Percentiles rank a stretch among this genome's conserved stretches.
These are phyloP conservation scores for Lydus trimaculatus DNA, from an alignment of 2,888 invertebrate genomes.

Conservation along the genomic window DNA sequence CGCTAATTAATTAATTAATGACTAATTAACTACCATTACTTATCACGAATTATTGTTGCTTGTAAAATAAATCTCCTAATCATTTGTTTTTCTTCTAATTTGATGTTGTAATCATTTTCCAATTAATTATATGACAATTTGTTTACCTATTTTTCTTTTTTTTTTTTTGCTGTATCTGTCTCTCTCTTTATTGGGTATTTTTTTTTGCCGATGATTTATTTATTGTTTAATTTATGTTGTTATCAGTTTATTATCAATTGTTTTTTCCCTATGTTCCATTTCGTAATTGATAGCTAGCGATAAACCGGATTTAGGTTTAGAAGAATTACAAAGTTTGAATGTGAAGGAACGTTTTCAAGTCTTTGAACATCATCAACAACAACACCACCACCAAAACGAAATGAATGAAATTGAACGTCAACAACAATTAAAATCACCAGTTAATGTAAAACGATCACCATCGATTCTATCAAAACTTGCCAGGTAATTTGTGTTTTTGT, in stretches of 20 bases:
- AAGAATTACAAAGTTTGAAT: constrained; percentile 81
- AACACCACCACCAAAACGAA: constrained; percentile 56
- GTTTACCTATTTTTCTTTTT: no score
- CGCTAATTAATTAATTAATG: no score
- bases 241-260: not conserved
- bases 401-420: constrained; percentile 60
- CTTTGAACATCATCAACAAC: constrained; percentile 71
- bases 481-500: constrained; percentile 66
- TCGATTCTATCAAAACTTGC: constrained; percentile 83
- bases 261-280: not conserved
- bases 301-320: constrained; percentile 84
- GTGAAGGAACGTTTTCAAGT: constrained; percentile 86
- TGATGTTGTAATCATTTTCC: no score
- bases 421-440: constrained; percentile 52
- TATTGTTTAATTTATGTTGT: not conserved
- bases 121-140: no score
- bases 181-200: no score
- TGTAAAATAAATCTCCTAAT: no score
- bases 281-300: constrained; percentile 73
- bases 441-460: constrained; percentile 71
- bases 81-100: no score
- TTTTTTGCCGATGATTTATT: no score
- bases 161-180: no score
- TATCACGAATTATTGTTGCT: no score
- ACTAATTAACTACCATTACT: no score